Base-by-base conservation (phyloP, 2,888 invertebrate genomes). In the Zaprionus obscuricornis region DNA sequence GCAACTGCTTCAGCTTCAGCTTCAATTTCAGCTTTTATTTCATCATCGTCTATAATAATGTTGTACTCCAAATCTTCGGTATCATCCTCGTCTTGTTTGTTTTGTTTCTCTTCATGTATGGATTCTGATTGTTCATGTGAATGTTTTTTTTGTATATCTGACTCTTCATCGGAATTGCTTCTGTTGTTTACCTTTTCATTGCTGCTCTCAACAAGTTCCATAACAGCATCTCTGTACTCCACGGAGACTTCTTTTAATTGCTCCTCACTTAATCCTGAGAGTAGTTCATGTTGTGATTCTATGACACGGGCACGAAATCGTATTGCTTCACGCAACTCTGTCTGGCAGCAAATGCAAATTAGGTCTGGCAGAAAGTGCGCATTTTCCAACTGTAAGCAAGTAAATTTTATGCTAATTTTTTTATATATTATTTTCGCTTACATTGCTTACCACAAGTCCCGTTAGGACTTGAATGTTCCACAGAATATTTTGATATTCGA, bases 281-380 rank as follows among this genome's bases (percentile, higher is more conserved):
- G 36, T 1, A 76, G 56, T 1, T 67, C 52, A 3, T 54, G 52
- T 3, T 76, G 79, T 1, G 68, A 52, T n/a, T 43, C 49, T 24
- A 82, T 29, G 1, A 67, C 58, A 20, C 68, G 57, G 5, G 74
- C 29, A 1, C 83, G 64, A 18, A 76, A 76, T 16, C 56, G 10
- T 3, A 71, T 59, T 6, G 72, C 67, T 18, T 63, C 68, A 1
- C 58, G 57, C 10, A 78, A 24, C 13, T 63, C 56, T 6, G 62
- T 57, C 27, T 78, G 71, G 10, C 76, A 76, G 37, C 59, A 70
- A 49, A 68, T 58, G 14, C 70, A 70, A 29, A 70, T 73, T 2
- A 73, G 51, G 4, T 73, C 58, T 6, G 70, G 70, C 29, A 70
- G 34, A 13, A 42, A 64, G 7, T 49, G 31, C 1, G 24, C 36